These are phyloP conservation scores for Euwallacea fornicatus DNA, from an alignment of 1,140 invertebrate genomes.

Conservation along the genomic window DNA sequence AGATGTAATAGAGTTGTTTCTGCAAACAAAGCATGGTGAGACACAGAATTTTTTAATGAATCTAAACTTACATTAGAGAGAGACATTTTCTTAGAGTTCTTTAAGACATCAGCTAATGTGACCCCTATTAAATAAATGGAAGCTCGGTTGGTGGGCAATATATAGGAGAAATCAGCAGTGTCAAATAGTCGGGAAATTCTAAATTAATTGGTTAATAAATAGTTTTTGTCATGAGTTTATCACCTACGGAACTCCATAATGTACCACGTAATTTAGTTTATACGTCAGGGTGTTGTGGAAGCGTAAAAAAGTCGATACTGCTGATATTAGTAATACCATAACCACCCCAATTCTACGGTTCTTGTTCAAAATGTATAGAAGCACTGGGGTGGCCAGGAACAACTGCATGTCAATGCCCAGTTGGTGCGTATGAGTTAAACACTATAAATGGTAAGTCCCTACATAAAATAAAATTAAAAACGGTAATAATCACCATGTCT, in stretches of 20 bases:
- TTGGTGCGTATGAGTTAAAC: slow-evolving; percentile 72
- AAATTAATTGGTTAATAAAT: slow-evolving; percentile 25
- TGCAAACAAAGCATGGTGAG: neutral
- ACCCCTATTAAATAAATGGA: slow-evolving; percentile 73
- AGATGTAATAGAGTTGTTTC: slow-evolving; percentile 20
- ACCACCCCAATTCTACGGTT: slow-evolving; percentile 59
- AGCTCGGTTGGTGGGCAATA: slow-evolving; percentile 67
- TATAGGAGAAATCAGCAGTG: slow-evolving; percentile 69
- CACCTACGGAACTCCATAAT: slow-evolving; percentile 69
- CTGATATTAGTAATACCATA: slow-evolving; percentile 55
- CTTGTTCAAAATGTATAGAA: slow-evolving; percentile 66
- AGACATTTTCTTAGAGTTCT: neutral
- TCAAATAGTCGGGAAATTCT: slow-evolving; percentile 65
- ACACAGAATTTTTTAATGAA: slow-evolving; percentile 1
- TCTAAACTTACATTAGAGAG: slow-evolving; percentile 3
- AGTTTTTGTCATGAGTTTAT: neutral
- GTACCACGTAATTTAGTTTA: slow-evolving; percentile 65
- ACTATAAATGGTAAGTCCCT: slow-evolving; percentile 56
- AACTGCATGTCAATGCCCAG: slow-evolving; percentile 85
- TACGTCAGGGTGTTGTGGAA: slow-evolving; percentile 62
- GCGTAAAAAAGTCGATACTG: slow-evolving; percentile 62
- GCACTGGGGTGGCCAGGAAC: slow-evolving; percentile 70
- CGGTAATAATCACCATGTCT: slow-evolving; percentile 56
- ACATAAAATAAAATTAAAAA: slow-evolving; percentile 10
- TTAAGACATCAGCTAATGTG: slow-evolving; percentile 58